phyloP scores from a whole-genome alignment of 2,797 vertebrate genomes.

The Ctenopoma multispine region DNA sequence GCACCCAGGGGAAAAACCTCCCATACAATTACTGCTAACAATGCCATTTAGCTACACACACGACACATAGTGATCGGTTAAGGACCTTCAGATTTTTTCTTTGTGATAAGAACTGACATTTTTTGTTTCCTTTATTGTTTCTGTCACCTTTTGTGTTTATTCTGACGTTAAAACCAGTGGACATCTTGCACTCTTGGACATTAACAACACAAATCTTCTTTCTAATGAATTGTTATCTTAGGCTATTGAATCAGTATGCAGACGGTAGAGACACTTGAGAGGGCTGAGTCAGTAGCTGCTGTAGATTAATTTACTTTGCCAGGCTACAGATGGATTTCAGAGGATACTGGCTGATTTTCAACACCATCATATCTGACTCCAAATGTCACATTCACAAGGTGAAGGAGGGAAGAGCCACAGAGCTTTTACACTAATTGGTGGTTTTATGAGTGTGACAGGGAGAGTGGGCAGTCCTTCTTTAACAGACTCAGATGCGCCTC shows the following conservation, averaged over 20 bases:
- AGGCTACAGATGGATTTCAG: constrained; percentile 50
- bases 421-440: constrained; percentile 82
- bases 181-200: neutral
- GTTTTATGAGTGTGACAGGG: constrained; percentile 62
- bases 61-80: neutral
- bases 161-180: neutral
- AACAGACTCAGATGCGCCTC: constrained; percentile 54
- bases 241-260: constrained; percentile 20
- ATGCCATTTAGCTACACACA: constrained; percentile 15
- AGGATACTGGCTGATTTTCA: constrained; percentile 71
- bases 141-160: neutral
- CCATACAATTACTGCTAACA: constrained; percentile 31
- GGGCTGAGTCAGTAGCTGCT: constrained; percentile 44
- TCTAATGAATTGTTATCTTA: constrained; percentile 8
- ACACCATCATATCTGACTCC: constrained; percentile 47
- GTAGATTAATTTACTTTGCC: constrained; percentile 30
- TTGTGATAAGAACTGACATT: no score
- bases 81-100: neutral
- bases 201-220: constrained; percentile 4
- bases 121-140: neutral
- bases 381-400: constrained; percentile 71
- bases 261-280: constrained; percentile 29
- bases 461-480: constrained; percentile 48
- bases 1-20: constrained; percentile 21
- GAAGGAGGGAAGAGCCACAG: constrained; percentile 59